These are phyloP conservation scores for Epicampocera succincta DNA, from an alignment of 2,888 invertebrate species.

Conservation along the genomic window DNA sequence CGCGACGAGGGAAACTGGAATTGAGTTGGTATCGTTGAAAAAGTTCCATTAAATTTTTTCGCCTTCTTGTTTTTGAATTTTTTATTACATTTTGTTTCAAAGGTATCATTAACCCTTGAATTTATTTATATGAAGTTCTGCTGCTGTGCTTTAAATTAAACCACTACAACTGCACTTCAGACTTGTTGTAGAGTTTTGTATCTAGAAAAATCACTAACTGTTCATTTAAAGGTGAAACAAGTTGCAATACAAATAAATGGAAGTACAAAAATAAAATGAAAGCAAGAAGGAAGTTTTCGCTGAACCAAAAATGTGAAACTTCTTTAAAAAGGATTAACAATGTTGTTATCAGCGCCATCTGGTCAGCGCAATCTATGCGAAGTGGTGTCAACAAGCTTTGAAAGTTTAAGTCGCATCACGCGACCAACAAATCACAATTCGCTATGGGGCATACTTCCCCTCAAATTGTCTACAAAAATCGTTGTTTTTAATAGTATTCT, in stretches of 20 bases:
- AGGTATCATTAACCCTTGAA: conserved; percentile 59
- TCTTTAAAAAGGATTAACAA: no score
- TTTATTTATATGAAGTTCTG: conserved; percentile 31
- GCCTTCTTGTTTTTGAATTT: conserved; percentile 9
- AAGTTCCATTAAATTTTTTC: conserved; percentile 8
- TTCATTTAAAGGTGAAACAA: conserved; percentile 60
- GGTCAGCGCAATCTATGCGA: no score
- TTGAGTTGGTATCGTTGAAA: conserved; percentile 9
- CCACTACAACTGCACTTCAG: conserved; percentile 44
- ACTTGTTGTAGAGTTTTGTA: conserved; percentile 44
- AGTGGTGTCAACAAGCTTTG: no score
- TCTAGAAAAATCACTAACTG: conserved; percentile 47
- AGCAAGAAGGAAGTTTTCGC: not conserved
- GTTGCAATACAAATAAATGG: conserved; percentile 7
- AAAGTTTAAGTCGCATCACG: no score
- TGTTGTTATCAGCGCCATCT: no score
- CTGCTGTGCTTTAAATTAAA: conserved; percentile 30
- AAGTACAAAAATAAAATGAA: not conserved
- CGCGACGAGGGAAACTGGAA: not conserved
- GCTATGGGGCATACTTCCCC: not conserved
- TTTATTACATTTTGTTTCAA: no score
- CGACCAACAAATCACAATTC: no score
- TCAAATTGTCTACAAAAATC: conserved; percentile 7
- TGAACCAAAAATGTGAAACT: not conserved
- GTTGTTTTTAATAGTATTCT: conserved; percentile 36